Base-by-base conservation (phyloP, 2,797 vertebrate species). In the Alca torda region DNA sequence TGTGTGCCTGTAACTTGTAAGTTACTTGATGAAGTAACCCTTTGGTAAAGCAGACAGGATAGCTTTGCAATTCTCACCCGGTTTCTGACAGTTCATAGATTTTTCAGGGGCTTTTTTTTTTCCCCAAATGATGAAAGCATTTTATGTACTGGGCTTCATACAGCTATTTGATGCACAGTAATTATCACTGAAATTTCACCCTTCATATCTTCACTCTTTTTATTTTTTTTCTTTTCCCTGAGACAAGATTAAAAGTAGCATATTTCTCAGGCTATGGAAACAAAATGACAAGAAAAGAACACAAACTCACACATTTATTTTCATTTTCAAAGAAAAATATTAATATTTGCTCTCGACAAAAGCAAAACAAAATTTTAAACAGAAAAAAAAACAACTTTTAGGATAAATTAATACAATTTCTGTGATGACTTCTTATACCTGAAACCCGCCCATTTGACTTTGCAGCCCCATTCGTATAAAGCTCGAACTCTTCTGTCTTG, bases 1-100 rank as follows among this genome's bases (percentile, higher is more conserved):
- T 97, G 94, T 96, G 94, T 96, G 97, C 72, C 90, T 97, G 93
- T 96, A 98, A 98, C 97, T 98, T 98, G 73, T 43, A 97, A 97
- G 97, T 97, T 97, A 93, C 77, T 97, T 96, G 95, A 95, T 94
- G 86, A 96, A 97, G 95, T 95, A 97, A 97, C 94, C 93, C 97
- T 98, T 97, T 95, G 95, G 92, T 87, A 89, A 95, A 35, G 84
- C 80, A 96, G 94, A 91, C 57, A 95, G 82, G 84, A 91, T 51
- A 96, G 60, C 43, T 90, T 85, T 94, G 50, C 43, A 90, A 87
- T 83, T 92, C 48, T 76, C 83, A 95, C 67, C 77, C 83, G 76
- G n/a, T 88, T 95, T 96, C 79, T 95, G 73, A 88, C 95, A 97
- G 69, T 95, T 95, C 89, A 81, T 41, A 93, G 89, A 85, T 93